Evolutionary conservation across 2,797 vertebrate species (phyloP).

Genomic region (Crax fasciolata): DNA sequence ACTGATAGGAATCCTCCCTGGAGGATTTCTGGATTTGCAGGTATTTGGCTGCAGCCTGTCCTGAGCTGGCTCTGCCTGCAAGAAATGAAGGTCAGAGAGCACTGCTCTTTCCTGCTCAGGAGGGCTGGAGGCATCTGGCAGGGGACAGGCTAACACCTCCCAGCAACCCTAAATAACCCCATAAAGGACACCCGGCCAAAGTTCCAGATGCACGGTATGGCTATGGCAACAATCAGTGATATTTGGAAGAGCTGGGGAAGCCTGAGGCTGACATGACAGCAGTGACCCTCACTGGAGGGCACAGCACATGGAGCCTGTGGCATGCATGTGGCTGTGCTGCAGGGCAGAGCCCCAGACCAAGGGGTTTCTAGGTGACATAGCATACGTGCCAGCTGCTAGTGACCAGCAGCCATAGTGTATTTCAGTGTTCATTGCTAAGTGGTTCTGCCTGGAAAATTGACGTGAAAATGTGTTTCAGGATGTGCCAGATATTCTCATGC

Average conservation of each 20-base stretch:
- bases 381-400: slow-evolving; percentile 53
- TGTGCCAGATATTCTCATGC: slow-evolving; percentile 64
- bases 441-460: slow-evolving; percentile 70
- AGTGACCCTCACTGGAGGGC: background rate
- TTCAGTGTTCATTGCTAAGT: slow-evolving; percentile 68
- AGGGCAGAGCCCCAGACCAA: background rate
- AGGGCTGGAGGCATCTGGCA: background rate
- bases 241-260: background rate
- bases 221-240: background rate
- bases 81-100: background rate
- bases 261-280: background rate
- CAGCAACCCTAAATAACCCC: background rate
- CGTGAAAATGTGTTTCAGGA: slow-evolving; percentile 68
- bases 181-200: background rate
- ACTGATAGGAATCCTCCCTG: background rate
- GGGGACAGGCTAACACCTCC: background rate
- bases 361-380: slow-evolving; percentile 9
- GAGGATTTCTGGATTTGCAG: background rate
- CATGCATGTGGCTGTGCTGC: background rate
- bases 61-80: background rate
- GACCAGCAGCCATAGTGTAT: slow-evolving; percentile 23
- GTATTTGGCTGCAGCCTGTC: background rate
- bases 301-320: background rate
- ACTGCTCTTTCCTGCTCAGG: background rate
- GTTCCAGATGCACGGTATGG: background rate